A percentile compares a stretch with the other conserved stretches of the same genome.
Conservation (phyloP, 2,113 vertebrate species). For the Lamprotornis superbus region DNA sequence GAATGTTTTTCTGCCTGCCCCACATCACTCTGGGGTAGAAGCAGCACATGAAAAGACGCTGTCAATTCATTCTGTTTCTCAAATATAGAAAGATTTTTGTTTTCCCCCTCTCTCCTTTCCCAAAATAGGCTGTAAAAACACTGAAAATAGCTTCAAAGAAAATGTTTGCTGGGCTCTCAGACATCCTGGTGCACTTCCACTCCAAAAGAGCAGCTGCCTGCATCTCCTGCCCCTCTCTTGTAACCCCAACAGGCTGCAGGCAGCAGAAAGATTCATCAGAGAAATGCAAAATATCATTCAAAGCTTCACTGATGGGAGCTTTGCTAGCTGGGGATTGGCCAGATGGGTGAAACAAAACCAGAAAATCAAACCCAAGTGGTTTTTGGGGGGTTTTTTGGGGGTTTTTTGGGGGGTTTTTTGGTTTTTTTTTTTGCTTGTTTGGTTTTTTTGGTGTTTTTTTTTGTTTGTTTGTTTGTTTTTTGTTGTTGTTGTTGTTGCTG, state of each 20-base stretch:
- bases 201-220: background rate
- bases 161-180: background rate
- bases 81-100: background rate
- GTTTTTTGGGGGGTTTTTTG: too few relatives aligned
- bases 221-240: background rate
- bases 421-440: rapidly evolving
- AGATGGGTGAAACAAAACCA: background rate
- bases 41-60: background rate
- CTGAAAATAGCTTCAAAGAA: background rate
- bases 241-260: background rate
- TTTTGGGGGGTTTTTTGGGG: too few relatives aligned
- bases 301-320: background rate
- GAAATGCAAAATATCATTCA: background rate
- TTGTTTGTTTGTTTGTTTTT: too few relatives aligned
- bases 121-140: background rate
- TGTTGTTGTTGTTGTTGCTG: too few relatives aligned
- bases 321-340: background rate
- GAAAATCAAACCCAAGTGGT: background rate
- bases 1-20: background rate
- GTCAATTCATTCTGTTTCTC: background rate
- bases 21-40: background rate
- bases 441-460: too few relatives aligned
- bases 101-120: background rate
- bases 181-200: background rate
- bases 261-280: background rate